Conservation (phyloP, 2,888 invertebrate species). For the Saturnia japonica region DNA sequence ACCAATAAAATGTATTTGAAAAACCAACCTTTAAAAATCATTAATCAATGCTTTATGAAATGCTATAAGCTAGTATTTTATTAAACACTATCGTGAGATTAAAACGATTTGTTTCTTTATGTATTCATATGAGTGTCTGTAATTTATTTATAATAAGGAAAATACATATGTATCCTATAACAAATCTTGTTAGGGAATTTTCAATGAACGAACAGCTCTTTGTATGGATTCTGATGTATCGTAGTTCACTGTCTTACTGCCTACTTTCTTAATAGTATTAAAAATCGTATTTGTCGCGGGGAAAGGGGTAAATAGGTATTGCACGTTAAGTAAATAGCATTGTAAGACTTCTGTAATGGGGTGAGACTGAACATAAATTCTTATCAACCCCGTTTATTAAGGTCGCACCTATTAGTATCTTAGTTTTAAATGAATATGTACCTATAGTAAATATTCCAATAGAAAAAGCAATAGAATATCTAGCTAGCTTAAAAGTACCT, state of each 20-base stretch:
- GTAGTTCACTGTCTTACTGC: constrained; percentile 41
- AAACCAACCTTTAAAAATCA: too few relatives aligned
- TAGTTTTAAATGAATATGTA: too few relatives aligned
- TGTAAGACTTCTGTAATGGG: constrained; percentile 39
- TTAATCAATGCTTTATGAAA: too few relatives aligned
- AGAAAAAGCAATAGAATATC: not conserved
- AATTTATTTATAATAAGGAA: constrained; percentile 4
- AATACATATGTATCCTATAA: not conserved
- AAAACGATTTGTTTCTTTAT: not conserved
- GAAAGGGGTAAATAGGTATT: constrained; percentile 51
- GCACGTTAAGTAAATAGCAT: constrained; percentile 30
- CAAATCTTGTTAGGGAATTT: constrained; percentile 69
- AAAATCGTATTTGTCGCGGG: constrained; percentile 69
- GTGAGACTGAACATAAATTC: not conserved
- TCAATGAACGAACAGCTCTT: constrained; percentile 62
- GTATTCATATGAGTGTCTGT: not conserved
- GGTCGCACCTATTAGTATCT: not conserved
- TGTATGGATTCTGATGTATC: constrained; percentile 67
- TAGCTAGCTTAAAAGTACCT: not conserved
- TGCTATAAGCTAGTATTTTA: too few relatives aligned
- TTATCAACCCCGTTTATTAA: not conserved
- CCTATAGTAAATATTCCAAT: not conserved
- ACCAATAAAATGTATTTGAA: too few relatives aligned
- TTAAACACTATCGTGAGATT: not conserved
- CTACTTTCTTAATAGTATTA: constrained; percentile 66